Evolutionary conservation across 2,888 invertebrate species (phyloP), one percentile per base, ranked within the genome.

Genomic region (Orthosia gracilis): DNA sequence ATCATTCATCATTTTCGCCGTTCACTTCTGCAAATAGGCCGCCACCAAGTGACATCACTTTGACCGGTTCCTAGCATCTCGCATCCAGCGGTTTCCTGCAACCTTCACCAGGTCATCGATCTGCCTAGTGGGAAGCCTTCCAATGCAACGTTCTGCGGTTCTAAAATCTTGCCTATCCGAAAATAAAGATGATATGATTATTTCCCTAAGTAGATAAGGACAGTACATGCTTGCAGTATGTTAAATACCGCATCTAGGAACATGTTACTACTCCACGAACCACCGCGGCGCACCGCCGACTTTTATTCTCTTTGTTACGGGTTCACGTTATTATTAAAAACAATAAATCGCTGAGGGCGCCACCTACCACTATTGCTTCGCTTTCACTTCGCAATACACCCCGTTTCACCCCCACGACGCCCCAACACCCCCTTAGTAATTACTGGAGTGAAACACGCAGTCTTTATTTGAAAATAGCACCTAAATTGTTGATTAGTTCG

Each of bases 241-340:
- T 18, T 68, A 69, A 75, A 70, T 82, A 75, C 83, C 82, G 79
- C 69, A 79, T 79, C 75, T 9, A 59, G 11, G 1, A 17, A 21
- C 47, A 3, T 4, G 15, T 9, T 40, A 45, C 31, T 7, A 18
- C 54, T 72, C 59, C 11, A 3, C 4, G 49, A 69, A 49, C 66
- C 84, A 77, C 87, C 87, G 90, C 89, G 89, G 90, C 92, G 91
- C 90, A 91, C 90, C 89, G 91, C 91, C 91, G 92, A 94, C 94
- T 96, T 95, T 96, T 95, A 95, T 95, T 94, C 95, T 94, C 94
- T 96, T 96, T 96, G 95, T 95, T 94, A 94, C 94, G 92, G 92
- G 91, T 93, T 94, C 95, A 94, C 95, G 95, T 95, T 96, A 96
- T 96, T 96, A 96, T 96, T 96, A 96, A 96, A 96, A 96, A 96